Evolutionary conservation across 64 coral and sea anemone species (phyloP).

Genomic region (Montipora sp.): DNA sequence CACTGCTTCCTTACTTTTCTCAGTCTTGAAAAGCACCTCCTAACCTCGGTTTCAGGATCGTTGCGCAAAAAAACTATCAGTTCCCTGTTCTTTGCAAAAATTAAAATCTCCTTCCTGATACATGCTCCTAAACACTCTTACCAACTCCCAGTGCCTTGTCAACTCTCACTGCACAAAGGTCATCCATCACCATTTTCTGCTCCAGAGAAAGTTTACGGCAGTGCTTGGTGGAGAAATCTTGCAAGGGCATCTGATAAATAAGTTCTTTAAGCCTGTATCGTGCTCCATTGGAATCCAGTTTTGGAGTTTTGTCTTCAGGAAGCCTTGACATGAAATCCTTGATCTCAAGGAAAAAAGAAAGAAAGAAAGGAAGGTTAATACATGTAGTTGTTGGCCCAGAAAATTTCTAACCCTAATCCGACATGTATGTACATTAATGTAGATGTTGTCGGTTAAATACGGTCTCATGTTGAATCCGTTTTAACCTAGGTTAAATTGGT

Average conservation of each 20-base stretch:
- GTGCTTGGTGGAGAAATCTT: constrained; percentile 95
- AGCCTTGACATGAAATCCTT: constrained; percentile 78
- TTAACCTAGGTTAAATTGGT: no score
- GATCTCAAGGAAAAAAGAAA: constrained; percentile 63
- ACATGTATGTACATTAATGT: no score
- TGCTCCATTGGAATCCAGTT: constrained; percentile 71
- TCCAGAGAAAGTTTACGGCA: constrained; percentile 85
- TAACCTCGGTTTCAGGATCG: no score
- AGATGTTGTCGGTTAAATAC: no score
- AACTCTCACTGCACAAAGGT: constrained; percentile 65
- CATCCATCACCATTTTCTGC: constrained; percentile 95
- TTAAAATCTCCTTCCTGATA: no score
- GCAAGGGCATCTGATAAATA: constrained; percentile 85
- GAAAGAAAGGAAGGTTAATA: background rate
- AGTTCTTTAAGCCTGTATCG: constrained; percentile 74
- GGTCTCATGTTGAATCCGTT: no score
- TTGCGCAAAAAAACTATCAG: no score
- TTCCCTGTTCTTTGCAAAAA: no score
- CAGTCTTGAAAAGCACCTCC: no score
- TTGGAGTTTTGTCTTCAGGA: constrained; percentile 71
- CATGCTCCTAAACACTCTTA: constrained; percentile 17
- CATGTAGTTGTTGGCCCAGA: background rate
- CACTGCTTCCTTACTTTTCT: no score
- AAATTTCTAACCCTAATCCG: background rate
- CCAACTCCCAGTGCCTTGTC: constrained; percentile 83